These are phyloP conservation scores for Venustoraphidia nigricollis DNA, from an alignment of 2,888 invertebrate species.

Conservation along the genomic window DNA sequence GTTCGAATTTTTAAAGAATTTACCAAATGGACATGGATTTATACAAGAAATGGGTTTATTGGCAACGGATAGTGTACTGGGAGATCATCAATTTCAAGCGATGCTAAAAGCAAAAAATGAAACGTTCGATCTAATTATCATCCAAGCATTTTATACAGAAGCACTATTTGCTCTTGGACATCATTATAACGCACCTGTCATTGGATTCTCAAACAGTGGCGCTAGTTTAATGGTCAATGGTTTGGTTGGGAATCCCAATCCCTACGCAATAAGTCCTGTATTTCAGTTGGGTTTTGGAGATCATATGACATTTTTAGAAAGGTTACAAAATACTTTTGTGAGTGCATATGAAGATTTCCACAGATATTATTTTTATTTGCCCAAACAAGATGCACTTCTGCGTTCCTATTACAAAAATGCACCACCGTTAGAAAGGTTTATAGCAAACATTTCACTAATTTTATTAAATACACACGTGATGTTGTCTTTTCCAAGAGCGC, in stretches of 20 bases:
- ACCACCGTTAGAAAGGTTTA: constrained; percentile 14
- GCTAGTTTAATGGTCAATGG: constrained; percentile 29
- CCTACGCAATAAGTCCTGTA: constrained; percentile 33
- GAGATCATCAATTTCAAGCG: too few relatives aligned
- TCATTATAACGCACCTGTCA: constrained; percentile 23
- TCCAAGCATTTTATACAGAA: constrained; percentile 33
- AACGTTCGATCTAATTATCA: constrained; percentile 25
- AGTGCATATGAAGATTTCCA: too few relatives aligned
- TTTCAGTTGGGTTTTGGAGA: constrained; percentile 26
- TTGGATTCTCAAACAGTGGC: constrained; percentile 28
- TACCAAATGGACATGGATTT: too few relatives aligned
- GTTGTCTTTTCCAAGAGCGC: constrained; percentile 17
- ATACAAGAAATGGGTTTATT: too few relatives aligned
- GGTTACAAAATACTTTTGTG: constrained; percentile 32
- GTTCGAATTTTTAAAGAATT: too few relatives aligned
- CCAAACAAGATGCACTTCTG: constrained; percentile 12
- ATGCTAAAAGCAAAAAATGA: constrained; percentile 14
- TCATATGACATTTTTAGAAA: constrained; percentile 33
- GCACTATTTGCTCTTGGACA: constrained; percentile 26
- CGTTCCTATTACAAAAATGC: constrained; percentile 16
- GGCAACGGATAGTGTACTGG: too few relatives aligned
- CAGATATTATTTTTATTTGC: neutral
- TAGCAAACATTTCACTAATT: constrained; percentile 15
- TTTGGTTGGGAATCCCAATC: constrained; percentile 29
- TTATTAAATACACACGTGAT: constrained; percentile 19